phyloP scores from a whole-genome alignment of 2,888 invertebrate species.

The Colostygia pectinataria region DNA sequence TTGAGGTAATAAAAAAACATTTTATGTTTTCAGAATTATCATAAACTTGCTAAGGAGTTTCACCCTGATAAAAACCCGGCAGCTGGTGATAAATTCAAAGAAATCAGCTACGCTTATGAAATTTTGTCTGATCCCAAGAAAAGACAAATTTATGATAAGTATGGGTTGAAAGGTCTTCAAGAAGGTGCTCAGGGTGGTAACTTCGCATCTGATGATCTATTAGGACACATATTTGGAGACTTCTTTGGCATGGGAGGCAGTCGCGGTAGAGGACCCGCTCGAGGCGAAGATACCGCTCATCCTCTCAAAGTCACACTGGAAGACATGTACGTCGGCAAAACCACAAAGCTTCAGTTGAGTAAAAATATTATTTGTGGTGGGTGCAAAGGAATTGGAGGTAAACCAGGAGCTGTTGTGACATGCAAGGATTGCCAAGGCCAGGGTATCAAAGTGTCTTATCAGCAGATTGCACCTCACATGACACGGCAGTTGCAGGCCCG shows the following conservation, averaged over 20 bases:
- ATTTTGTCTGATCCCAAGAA: conserved; percentile 95
- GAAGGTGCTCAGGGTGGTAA: conserved; percentile 86
- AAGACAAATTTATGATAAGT: conserved; percentile 91
- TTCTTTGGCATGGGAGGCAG: conserved; percentile 84
- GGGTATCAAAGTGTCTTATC: conserved; percentile 88
- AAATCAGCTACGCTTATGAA: conserved; percentile 97
- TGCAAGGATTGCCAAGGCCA: conserved; percentile 91
- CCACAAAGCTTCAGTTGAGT: conserved; percentile 90
- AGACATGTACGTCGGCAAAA: conserved; percentile 95
- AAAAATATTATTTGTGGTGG: conserved; percentile 91
- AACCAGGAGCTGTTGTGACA: conserved; percentile 84
- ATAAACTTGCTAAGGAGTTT: conserved; percentile 95
- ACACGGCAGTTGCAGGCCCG: conserved; percentile 84
- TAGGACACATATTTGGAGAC: conserved; percentile 85
- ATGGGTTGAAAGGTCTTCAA: conserved; percentile 94
- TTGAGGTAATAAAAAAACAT: conserved; percentile 27
- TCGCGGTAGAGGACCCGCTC: conserved; percentile 80
- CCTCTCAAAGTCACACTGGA: conserved; percentile 93
- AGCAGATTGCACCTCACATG: conserved; percentile 86
- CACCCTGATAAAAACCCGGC: conserved; percentile 96
- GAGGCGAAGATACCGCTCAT: conserved; percentile 93
- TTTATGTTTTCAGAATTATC: conserved; percentile 88
- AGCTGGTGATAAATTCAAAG: conserved; percentile 96
- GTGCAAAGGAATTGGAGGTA: conserved; percentile 91
- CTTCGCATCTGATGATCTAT: conserved; percentile 85